Conservation (phyloP, 2,113 vertebrate genomes). For the Nyctibius bracteatus region DNA sequence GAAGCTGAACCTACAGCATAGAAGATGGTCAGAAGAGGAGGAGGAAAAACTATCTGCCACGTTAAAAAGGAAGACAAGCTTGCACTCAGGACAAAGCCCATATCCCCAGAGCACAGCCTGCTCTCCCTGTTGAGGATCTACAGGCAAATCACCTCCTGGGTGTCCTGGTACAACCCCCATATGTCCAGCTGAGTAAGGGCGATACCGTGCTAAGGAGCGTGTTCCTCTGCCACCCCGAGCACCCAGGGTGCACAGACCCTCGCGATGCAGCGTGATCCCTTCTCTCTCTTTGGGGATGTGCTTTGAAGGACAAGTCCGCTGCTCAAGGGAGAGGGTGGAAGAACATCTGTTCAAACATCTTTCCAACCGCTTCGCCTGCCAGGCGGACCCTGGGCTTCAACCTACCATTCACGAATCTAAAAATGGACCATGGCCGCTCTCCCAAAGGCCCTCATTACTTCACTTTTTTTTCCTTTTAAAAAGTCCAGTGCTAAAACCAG, state of each 20-base stretch:
- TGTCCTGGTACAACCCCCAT: neutral
- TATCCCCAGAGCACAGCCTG: neutral
- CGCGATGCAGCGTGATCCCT: fast-evolving
- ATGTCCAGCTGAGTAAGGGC: neutral
- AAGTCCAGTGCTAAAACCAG: neutral
- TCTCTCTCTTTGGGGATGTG: neutral
- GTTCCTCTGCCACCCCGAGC: neutral
- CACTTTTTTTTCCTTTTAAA: neutral
- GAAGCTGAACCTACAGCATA: neutral
- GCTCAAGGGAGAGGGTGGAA: neutral
- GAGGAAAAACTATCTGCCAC: neutral
- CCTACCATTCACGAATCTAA: neutral
- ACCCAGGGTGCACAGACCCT: neutral
- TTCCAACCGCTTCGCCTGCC: fast-evolving
- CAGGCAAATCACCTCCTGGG: neutral
- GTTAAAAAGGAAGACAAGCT: neutral
- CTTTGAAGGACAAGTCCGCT: neutral
- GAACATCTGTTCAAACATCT: neutral
- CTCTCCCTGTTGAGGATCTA: neutral
- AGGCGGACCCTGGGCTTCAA: neutral
- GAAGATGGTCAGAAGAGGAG: neutral
- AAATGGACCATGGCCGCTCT: fast-evolving
- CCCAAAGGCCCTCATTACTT: neutral
- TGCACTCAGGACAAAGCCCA: neutral
- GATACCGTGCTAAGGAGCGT: fast-evolving